Conservation (phyloP, 2,888 invertebrate species). For the Ommatoiulus sabulosus region DNA sequence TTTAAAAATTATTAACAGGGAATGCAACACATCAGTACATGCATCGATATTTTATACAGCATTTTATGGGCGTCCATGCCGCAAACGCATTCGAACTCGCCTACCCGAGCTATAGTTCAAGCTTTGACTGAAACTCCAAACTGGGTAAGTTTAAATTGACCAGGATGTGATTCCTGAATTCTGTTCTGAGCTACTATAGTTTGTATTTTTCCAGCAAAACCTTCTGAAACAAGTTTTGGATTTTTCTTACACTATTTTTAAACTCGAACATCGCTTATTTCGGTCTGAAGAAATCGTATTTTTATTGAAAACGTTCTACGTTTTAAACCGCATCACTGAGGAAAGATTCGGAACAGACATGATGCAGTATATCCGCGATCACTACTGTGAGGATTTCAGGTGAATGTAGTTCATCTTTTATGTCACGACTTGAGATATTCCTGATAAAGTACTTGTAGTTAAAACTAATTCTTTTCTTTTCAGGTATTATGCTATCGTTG, state of each 20-base stretch:
- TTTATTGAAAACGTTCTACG: neutral
- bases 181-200: neutral
- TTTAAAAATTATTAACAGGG: neutral
- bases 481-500: neutral
- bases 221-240: neutral
- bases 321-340: neutral
- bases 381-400: constrained; percentile 7
- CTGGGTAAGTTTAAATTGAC: neutral
- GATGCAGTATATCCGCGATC: neutral
- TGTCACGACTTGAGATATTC: neutral
- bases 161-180: neutral
- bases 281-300: neutral
- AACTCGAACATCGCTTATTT: neutral
- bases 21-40: neutral
- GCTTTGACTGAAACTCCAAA: neutral
- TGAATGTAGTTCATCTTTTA: neutral
- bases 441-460: neutral
- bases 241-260: neutral
- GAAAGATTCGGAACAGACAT: neutral
- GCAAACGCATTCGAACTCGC: neutral
- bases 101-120: neutral
- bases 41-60: neutral
- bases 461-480: neutral
- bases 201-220: neutral
- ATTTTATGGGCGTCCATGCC: neutral